These are phyloP conservation scores for Pipistrellus pipistrellus DNA, from an alignment of 2,797 vertebrate genomes.

Conservation along the genomic window DNA sequence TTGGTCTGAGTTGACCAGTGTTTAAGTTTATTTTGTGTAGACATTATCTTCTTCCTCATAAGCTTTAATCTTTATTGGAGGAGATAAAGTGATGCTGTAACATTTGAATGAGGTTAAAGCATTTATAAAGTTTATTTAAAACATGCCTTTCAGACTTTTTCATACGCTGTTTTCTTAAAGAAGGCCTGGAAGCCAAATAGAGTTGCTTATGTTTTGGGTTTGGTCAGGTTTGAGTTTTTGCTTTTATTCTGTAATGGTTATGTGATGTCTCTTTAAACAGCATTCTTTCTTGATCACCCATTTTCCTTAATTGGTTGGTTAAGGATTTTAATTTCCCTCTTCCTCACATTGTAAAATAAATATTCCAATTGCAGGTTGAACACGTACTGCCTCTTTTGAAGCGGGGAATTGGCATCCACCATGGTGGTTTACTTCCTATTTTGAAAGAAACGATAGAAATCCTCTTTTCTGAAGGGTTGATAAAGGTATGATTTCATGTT, in stretches of 20 bases:
- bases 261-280: background rate
- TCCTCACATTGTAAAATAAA: background rate
- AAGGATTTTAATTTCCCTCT: background rate
- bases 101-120: background rate
- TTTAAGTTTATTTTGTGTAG: background rate
- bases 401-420: slow-evolving; percentile 97
- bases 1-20: background rate
- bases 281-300: background rate
- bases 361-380: slow-evolving; percentile 92
- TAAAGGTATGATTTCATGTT: slow-evolving; percentile 92
- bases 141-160: background rate
- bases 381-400: slow-evolving; percentile 98
- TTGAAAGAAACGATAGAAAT: slow-evolving; percentile 99
- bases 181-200: background rate
- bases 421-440: slow-evolving; percentile 97
- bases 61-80: background rate
- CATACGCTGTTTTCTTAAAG: background rate
- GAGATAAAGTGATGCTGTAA: background rate
- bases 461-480: slow-evolving; percentile 97
- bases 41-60: background rate
- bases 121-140: slow-evolving; percentile 15
- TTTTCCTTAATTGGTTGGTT: background rate
- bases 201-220: slow-evolving; percentile 3
- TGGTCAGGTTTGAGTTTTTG: background rate
- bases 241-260: slow-evolving; percentile 29